Base-by-base conservation (phyloP, 2,888 invertebrate species). In the Germaria angustata region DNA sequence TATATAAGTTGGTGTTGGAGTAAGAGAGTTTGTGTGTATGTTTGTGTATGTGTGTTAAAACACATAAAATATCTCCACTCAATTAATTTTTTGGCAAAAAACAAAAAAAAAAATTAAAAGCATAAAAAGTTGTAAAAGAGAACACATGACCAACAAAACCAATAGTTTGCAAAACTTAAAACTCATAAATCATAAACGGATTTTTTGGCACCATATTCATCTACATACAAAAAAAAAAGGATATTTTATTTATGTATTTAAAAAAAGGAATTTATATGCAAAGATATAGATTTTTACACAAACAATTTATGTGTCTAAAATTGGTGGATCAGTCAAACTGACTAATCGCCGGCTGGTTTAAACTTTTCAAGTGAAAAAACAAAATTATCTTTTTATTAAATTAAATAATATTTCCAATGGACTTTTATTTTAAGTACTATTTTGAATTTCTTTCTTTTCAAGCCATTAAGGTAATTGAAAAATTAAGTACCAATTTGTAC, bases 71-170 rank as follows among this genome's bases (percentile, higher is more conserved):
- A 76, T 86, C 59, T 87, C 76, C 86, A 85, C 87, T 86, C 85
- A 86, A 86, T 87, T 86, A 87, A 86, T 85, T 85, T n/a, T 78
- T 85, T 85, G 78, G 82, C 84, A 61, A 34, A 68, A 84, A 75
- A 65, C 57, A 65, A 65, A 53, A 53, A 46, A 66, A 68, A 80
- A 81, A 84, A 78, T 82, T 82, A 71, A 76, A 63, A 84, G 68
- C 69, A 39, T 24, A 53, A 72, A 65, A 76, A 11, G 20, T 28
- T 28, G 28, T 28, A 28, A 28, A 28, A 32, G 49, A 61, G 28
- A 22, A 15, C 63, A 72, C 36, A 46, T 68, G 61, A 59, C 75
- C 69, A 76, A 57, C 69, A 55, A 80, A 76, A 65, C 80, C 69
- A 75, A 55, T 75, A 61, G 61, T 69, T 69, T 63, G 22, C 69